Evolutionary conservation across 2,113 vertebrate genomes (phyloP).

Genomic region (Hippoglossus stenolepis): DNA sequence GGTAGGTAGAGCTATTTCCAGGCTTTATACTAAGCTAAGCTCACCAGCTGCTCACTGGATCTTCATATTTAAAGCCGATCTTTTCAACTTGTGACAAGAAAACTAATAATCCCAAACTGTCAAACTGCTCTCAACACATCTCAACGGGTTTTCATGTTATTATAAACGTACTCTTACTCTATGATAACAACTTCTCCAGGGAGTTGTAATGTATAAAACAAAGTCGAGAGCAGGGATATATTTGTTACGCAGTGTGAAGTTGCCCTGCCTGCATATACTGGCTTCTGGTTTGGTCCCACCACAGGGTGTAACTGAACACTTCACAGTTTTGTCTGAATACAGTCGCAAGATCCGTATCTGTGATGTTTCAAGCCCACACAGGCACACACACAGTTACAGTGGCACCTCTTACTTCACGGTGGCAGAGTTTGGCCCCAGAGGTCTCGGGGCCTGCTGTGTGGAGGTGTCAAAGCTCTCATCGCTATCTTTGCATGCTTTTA

Average conservation of each 20-base stretch:
- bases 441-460: constrained; percentile 10
- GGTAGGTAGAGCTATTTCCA: no score
- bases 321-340: constrained; percentile 55
- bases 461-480: constrained; percentile 53
- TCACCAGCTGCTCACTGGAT: no score
- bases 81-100: no score
- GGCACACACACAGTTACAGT: constrained; percentile 26
- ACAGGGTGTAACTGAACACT: constrained; percentile 59
- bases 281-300: constrained; percentile 33
- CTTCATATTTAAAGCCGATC: no score
- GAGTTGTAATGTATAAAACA: neutral
- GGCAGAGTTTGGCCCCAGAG: constrained; percentile 11
- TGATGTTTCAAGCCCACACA: constrained; percentile 14
- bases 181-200: neutral
- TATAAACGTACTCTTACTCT: neutral
- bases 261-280: constrained; percentile 18
- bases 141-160: neutral
- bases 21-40: no score
- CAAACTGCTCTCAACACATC: no score
- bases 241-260: constrained; percentile 44
- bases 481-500: constrained; percentile 37
- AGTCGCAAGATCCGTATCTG: constrained; percentile 61
- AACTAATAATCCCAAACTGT: no score
- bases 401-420: constrained; percentile 50
- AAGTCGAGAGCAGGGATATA: neutral